A percentile compares a stretch with the other conserved stretches of the same genome.
Evolutionary conservation across 2,888 invertebrate genomes (phyloP).

Genomic region (Caenorhabditis macrosperma): DNA sequence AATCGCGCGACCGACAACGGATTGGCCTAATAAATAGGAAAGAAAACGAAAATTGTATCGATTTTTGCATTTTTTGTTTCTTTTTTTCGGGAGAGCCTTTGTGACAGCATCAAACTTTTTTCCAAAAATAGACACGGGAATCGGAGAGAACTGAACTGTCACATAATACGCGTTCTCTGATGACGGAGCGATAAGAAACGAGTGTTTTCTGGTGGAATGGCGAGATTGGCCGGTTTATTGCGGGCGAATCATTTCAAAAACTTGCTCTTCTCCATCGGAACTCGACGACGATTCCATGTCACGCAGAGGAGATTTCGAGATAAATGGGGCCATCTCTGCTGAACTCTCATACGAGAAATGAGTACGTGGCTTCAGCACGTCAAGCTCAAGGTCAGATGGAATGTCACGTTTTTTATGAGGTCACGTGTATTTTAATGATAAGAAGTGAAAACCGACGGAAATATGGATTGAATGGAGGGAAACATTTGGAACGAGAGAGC

Average conservation of each 20-base stretch:
- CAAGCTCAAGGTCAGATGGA: no score
- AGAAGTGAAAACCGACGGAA: background rate
- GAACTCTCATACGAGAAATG: no score
- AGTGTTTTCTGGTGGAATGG: constrained; percentile 30
- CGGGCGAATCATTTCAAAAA: constrained; percentile 10
- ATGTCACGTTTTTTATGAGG: no score
- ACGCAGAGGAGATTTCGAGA: constrained; percentile 7
- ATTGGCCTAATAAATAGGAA: background rate
- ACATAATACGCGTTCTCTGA: background rate
- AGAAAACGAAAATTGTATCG: no score
- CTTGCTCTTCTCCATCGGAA: constrained; percentile 41
- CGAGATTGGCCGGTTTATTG: constrained; percentile 20
- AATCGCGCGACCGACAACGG: background rate
- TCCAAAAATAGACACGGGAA: background rate
- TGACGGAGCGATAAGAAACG: constrained; percentile 20
- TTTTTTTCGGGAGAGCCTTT: background rate
- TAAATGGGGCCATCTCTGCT: constrained; percentile 18
- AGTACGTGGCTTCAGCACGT: no score
- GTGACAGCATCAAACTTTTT: background rate
- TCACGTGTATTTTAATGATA: background rate
- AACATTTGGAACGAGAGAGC: background rate
- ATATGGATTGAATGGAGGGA: constrained; percentile 5
- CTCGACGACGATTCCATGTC: constrained; percentile 6
- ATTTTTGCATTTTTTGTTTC: background rate
- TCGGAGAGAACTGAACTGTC: no score